Evolutionary conservation across 2,797 vertebrate genomes (phyloP), one percentile per base, ranked within the genome.

Genomic region (Cirrhinus mrigala): DNA sequence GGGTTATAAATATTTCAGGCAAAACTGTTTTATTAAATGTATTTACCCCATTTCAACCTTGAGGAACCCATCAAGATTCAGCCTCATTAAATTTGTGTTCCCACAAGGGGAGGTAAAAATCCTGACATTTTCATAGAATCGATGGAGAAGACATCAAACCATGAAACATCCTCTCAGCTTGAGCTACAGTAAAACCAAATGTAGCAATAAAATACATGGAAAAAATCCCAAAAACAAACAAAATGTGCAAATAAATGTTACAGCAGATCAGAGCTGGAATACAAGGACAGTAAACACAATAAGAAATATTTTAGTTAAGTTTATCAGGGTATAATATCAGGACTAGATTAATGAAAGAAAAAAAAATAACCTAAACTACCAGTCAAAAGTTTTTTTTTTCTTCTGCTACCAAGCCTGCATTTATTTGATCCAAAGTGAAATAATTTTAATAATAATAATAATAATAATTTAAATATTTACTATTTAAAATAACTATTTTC

Each of bases 21-120:
- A 3, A 85, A 81, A 89, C 82, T 88, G 69, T 84, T 91, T 92
- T 91, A 90, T 80, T 64, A 85, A 90, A 86, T 87, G 66, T 88
- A 83, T 90, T 88, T 86, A 87, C 52, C 68, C 81, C 73, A 56
- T 82, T 82, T 88, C 71, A 87, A 79, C 87, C 88, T 89, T 88
- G 81, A 87, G 75, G 79, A 85, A 83, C 58, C 81, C 70, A 84
- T 79, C 73, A 75, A 84, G 83, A 89, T 81, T 71, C 85, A 70
- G 69, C 50, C 68, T 91, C 83, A 85, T 90, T 69, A 85, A 83
- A 88, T 87, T 40, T 81, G 75, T 83, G 83, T 81, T 83, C 62
- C 52, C 83, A 74, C 82, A 76, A 82, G 79, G 66, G 87, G 79
- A 88, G 77, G 68, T 79, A 80, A 86, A 87, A 85, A 87, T 88